Evolutionary conservation across 2,888 invertebrate genomes (phyloP).

Genomic region (Stictocephala bisonia): DNA sequence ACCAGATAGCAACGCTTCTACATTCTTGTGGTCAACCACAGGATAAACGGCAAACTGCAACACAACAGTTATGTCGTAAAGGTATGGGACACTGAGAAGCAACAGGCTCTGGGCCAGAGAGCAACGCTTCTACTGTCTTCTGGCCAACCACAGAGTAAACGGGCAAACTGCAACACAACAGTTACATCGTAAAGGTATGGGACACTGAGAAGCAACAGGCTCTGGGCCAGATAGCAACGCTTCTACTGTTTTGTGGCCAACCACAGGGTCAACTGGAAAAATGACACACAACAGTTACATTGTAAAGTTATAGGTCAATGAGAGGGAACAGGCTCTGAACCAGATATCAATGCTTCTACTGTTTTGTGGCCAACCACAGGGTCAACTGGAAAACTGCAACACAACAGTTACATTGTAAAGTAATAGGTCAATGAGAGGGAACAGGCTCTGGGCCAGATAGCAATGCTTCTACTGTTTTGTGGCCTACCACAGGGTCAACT

Average conservation of each 20-base stretch:
- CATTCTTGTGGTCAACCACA: conserved; percentile 53
- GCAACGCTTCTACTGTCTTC: conserved; percentile 63
- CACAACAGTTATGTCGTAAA: no score
- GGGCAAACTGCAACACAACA: conserved; percentile 34
- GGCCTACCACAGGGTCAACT: conserved; percentile 14
- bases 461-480: conserved; percentile 63
- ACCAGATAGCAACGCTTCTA: conserved; percentile 62
- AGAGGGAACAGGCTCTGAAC: no score
- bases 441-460: conserved; percentile 63
- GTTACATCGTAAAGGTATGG: no score
- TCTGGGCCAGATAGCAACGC: conserved; percentile 59
- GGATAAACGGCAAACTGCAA: conserved; percentile 32
- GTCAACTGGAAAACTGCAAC: no score
- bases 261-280: conserved; percentile 28
- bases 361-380: no score
- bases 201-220: conserved; percentile 69
- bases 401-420: no score
- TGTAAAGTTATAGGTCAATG: neutral
- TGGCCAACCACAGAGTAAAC: conserved; percentile 19
- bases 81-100: no score
- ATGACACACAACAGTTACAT: conserved; percentile 5
- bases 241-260: conserved; percentile 59
- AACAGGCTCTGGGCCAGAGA: conserved; percentile 63
- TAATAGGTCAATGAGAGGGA: no score
- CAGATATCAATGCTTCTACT: no score